A percentile compares a stretch with the other conserved stretches of the same genome.
phyloP scores from a whole-genome alignment of 2,888 invertebrate species.

The Athripsodes cinereus region DNA sequence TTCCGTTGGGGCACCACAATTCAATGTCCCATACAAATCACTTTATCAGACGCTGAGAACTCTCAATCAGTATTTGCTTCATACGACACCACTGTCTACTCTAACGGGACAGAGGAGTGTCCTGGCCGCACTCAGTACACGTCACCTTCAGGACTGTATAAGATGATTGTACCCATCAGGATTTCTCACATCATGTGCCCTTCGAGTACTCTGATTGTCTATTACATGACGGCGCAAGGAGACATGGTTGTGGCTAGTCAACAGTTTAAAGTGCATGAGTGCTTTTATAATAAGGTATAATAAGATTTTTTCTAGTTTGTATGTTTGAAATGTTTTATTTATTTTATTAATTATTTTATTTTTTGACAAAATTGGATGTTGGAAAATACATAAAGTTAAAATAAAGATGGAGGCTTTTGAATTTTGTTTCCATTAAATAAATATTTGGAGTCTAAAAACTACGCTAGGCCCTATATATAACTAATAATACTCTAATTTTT shows the following conservation, averaged over 20 bases:
- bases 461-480: too few species aligned
- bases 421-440: too few species aligned
- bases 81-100: background rate
- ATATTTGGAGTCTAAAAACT: too few species aligned
- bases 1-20: conserved; percentile 47
- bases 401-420: too few species aligned
- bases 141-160: conserved; percentile 21
- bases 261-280: conserved; percentile 49
- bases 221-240: conserved; percentile 46
- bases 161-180: conserved; percentile 42
- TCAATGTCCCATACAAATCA: conserved; percentile 37
- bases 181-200: conserved; percentile 50
- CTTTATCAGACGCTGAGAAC: background rate
- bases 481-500: too few species aligned
- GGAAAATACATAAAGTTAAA: too few species aligned
- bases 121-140: background rate
- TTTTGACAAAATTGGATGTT: too few species aligned
- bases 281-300: conserved; percentile 56
- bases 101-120: conserved; percentile 11
- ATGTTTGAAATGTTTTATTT: background rate
- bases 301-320: background rate
- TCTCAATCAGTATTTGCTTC: background rate
- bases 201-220: conserved; percentile 48
- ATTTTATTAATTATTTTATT: too few species aligned
- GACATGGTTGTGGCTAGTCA: conserved; percentile 53